phyloP scores from a whole-genome alignment of 2,113 vertebrate species.

The Oxyruncus cristatus region DNA sequence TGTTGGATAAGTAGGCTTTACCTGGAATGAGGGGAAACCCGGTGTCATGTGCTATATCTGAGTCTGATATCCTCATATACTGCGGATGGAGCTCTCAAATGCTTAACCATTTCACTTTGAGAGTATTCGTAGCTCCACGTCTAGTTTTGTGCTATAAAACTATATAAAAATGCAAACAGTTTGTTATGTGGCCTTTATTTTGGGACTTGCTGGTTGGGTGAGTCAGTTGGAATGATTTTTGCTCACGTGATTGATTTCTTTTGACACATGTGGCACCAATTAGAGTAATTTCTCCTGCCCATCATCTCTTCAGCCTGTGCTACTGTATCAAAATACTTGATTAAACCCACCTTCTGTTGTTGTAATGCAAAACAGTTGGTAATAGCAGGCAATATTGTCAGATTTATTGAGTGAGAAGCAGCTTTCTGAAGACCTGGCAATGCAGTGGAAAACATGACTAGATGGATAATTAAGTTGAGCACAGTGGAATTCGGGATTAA shows the following conservation, averaged over 20 bases:
- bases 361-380: conserved; percentile 56
- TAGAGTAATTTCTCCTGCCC: conserved; percentile 39
- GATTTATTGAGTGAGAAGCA: conserved; percentile 65
- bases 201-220: neutral
- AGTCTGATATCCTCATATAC: neutral
- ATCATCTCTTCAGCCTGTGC: conserved; percentile 28
- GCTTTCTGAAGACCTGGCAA: conserved; percentile 45
- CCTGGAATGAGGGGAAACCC: neutral
- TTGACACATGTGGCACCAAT: conserved; percentile 54
- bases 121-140: neutral
- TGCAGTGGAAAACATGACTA: conserved; percentile 25
- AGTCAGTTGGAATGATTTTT: neutral
- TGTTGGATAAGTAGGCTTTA: neutral
- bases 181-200: neutral
- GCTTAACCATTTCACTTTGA: neutral
- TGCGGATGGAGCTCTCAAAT: neutral
- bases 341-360: conserved; percentile 50
- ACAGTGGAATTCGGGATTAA: conserved; percentile 39
- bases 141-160: neutral
- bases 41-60: neutral
- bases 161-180: neutral
- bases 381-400: conserved; percentile 36
- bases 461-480: conserved; percentile 48
- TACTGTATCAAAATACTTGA: conserved; percentile 62
- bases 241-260: conserved; percentile 8